phyloP scores from a whole-genome alignment of 2,797 vertebrate genomes.

The Sebastes matsubarae region DNA sequence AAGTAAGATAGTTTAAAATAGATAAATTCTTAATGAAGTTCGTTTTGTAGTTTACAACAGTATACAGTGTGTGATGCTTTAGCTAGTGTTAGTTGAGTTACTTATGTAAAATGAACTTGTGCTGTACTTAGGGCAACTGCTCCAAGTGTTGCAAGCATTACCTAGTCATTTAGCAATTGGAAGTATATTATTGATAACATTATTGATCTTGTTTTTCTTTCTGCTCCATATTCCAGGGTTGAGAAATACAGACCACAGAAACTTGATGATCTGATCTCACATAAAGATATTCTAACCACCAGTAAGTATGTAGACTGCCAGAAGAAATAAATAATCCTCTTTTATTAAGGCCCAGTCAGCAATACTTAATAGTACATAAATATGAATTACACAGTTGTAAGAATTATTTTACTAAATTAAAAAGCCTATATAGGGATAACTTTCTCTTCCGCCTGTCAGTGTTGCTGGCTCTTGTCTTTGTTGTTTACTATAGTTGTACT shows the following conservation, averaged over 20 bases:
- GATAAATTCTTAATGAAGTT: background rate
- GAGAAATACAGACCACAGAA: constrained; percentile 96
- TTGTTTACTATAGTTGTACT: background rate
- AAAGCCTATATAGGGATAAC: background rate
- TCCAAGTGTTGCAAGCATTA: background rate
- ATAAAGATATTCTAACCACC: constrained; percentile 93
- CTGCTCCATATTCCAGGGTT: constrained; percentile 83
- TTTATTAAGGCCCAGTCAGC: background rate
- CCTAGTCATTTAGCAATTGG: too few species aligned
- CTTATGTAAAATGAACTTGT: background rate
- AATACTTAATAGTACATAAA: background rate
- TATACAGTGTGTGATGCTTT: too few species aligned
- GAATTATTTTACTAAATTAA: background rate
- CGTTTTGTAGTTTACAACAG: too few species aligned
- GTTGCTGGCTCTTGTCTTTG: background rate
- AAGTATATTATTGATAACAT: background rate
- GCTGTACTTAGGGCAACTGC: background rate
- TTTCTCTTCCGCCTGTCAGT: background rate
- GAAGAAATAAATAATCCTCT: background rate
- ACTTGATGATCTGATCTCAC: constrained; percentile 93
- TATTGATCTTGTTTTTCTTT: background rate
- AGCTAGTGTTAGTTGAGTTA: background rate
- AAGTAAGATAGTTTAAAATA: background rate
- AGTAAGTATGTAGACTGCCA: constrained; percentile 81
- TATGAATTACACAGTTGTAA: background rate